phyloP scores from a whole-genome alignment of 2,888 invertebrate genomes.

The Odontothrips loti region DNA sequence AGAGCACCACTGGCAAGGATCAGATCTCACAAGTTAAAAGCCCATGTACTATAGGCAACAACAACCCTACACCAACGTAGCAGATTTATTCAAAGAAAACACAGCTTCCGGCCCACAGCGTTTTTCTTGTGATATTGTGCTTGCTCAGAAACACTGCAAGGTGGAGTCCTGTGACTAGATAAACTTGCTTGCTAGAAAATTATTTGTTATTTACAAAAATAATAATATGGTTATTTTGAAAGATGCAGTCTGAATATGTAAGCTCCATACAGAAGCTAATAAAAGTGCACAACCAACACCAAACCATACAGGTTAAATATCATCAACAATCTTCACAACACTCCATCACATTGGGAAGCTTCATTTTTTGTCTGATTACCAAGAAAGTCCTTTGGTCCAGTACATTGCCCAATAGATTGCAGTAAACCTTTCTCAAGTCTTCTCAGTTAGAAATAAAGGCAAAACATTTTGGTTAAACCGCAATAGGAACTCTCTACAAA shows the following conservation, averaged over 20 bases:
- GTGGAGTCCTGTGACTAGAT: constrained; percentile 6
- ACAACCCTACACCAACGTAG: background rate
- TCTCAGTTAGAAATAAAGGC: background rate
- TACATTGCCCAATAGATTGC: background rate
- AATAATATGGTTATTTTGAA: background rate
- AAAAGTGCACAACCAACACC: background rate
- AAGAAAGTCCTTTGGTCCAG: background rate
- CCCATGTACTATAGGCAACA: background rate
- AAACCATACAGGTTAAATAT: background rate
- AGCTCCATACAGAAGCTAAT: background rate
- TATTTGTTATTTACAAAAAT: background rate
- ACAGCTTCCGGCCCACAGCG: background rate
- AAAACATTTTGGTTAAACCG: background rate
- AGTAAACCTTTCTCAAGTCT: background rate
- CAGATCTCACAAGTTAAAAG: background rate
- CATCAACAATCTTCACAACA: background rate
- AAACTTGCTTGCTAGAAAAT: background rate
- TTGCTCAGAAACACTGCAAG: background rate
- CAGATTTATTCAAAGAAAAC: background rate
- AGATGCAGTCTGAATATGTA: background rate
- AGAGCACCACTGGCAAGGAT: background rate
- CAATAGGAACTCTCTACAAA: background rate
- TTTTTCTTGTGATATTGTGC: too few species aligned
- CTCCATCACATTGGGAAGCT: background rate
- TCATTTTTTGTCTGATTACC: background rate